These are phyloP conservation scores for Oenanthe oenanthe DNA, from an alignment of 2,113 vertebrate genomes.

Conservation along the genomic window DNA sequence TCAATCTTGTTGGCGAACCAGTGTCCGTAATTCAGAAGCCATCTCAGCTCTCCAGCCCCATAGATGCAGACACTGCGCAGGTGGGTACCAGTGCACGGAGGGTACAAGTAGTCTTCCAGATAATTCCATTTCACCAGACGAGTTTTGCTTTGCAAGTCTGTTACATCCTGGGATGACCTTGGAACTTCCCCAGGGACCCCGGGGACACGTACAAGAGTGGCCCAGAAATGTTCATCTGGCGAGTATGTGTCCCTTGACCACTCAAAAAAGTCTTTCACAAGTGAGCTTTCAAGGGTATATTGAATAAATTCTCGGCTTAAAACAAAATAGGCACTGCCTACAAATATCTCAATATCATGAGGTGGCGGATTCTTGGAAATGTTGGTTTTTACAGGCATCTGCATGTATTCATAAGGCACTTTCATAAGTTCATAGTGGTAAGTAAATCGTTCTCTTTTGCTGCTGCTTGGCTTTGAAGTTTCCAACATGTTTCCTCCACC, in stretches of 20 bases:
- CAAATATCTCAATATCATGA: constrained; percentile 86
- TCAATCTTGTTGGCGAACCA: constrained; percentile 98
- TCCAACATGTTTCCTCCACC: constrained; percentile 90
- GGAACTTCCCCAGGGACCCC: constrained; percentile 86
- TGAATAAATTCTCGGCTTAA: constrained; percentile 83
- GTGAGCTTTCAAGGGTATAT: constrained; percentile 70
- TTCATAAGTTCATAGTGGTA: constrained; percentile 82
- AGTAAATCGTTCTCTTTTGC: constrained; percentile 85
- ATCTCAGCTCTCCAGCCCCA: constrained; percentile 87
- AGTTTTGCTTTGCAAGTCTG: constrained; percentile 90
- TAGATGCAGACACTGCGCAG: constrained; percentile 90
- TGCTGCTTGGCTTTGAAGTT: constrained; percentile 79
- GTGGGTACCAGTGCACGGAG: constrained; percentile 85
- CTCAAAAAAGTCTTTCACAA: constrained; percentile 85
- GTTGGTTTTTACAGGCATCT: constrained; percentile 82
- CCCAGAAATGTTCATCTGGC: constrained; percentile 96
- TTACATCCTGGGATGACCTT: constrained; percentile 80
- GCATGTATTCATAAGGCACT: constrained; percentile 80
- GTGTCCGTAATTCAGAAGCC: constrained; percentile 88
- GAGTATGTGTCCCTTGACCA: constrained; percentile 94
- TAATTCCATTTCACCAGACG: constrained; percentile 94
- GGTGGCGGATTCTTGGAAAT: constrained; percentile 81
- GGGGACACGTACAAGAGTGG: constrained; percentile 86
- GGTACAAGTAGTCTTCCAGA: constrained; percentile 84
- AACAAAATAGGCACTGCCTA: constrained; percentile 93